Base-by-base conservation (phyloP, 2,113 vertebrate species). In the Channa maculata region DNA sequence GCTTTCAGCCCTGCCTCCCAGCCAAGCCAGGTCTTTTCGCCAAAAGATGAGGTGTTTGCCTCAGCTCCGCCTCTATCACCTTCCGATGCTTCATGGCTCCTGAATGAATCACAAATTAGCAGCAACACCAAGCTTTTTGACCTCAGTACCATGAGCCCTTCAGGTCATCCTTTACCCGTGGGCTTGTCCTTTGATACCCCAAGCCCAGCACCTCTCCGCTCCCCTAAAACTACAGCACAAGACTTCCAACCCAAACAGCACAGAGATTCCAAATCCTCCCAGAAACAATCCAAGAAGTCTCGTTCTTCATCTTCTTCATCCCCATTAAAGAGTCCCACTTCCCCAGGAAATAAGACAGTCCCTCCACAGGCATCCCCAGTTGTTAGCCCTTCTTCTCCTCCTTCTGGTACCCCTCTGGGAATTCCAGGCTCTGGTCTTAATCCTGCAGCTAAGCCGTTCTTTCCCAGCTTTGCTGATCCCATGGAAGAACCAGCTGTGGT, bases 391-490 rank as follows among this genome's bases (percentile, higher is more conserved):
- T 69, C 88, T n/a, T 84, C 86, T 46, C 72, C 82, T 7, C 70
- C 81, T 11, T 33, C 67, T 0, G 11, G 24, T 2, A 6, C 1
- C 52, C 57, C 71, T n/a, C 15, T 53, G 15, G 86, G 49, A 52
- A 3, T 5, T 24, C 79, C 77, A 10, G 84, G 76, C 51, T 94
- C 93, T 3, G 91, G 85, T 45, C 91, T 94, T 61, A 94, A 95
- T 65, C 94, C 94, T 6, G 62, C 94, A 14, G 94, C 94, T 36
- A 93, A 92, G 14, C 94, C 94, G 6, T 95, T 95, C 83, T 93
- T 94, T 81, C 94, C 94, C 62, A 93, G 89, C 77, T 93, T 94
- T 79, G 80, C 88, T 24, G 93, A 94, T 60, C 43, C 88, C 13
- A 14, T 65, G 73, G 93, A 93, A 50, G 80, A 86, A 46, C 84